Evolutionary conservation across 2,113 vertebrate species (phyloP).

Genomic region (Charadrius vociferus): DNA sequence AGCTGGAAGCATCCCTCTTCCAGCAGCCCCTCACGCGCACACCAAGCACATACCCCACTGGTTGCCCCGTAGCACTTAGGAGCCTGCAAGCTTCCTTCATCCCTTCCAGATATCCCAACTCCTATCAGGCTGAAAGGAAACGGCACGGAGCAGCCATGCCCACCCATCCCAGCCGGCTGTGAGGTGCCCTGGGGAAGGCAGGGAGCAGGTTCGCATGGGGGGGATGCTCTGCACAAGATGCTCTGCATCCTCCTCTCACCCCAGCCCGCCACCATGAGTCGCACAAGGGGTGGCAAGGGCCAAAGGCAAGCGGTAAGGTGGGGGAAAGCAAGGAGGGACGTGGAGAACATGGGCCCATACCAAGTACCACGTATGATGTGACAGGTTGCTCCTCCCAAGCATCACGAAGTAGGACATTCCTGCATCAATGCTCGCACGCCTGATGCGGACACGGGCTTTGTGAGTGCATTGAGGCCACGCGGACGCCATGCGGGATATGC

Average conservation of each 20-base stretch:
- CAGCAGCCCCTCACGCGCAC: not conserved
- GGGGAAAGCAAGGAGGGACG: not conserved
- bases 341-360: not conserved
- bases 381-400: not conserved
- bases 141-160: not conserved
- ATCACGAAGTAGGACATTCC: not conserved
- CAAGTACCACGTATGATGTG: not conserved
- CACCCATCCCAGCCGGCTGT: not conserved
- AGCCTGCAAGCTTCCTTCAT: not conserved
- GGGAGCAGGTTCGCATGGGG: not conserved
- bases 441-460: not conserved
- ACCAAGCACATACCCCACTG: not conserved
- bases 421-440: fast-evolving
- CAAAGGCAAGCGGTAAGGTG: not conserved
- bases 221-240: not conserved
- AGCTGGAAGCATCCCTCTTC: not conserved
- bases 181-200: not conserved
- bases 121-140: not conserved
- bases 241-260: not conserved
- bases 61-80: not conserved
- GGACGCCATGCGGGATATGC: fast-evolving
- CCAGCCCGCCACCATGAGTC: not conserved
- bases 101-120: not conserved
- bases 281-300: not conserved
- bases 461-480: fast-evolving